These are phyloP conservation scores for Potorous gilbertii DNA, from an alignment of 2,797 vertebrate species.

Conservation along the genomic window DNA sequence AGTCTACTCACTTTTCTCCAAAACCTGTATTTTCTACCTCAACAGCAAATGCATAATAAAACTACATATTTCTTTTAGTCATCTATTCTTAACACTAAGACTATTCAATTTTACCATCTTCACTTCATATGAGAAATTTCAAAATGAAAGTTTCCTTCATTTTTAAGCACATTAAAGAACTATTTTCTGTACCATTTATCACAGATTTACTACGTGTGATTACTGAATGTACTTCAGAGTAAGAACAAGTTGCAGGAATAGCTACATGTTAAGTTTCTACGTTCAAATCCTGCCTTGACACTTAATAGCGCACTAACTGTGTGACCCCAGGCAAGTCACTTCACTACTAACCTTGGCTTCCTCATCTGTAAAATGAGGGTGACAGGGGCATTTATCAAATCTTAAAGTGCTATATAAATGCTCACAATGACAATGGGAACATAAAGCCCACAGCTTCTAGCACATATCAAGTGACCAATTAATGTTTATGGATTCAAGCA, in stretches of 20 bases:
- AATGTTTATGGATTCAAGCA: not conserved
- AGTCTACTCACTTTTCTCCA: constrained; percentile 55
- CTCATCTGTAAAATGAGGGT: not conserved
- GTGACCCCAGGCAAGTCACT: not conserved
- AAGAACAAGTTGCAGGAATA: not conserved
- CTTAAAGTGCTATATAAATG: not conserved
- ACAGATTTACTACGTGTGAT: not conserved
- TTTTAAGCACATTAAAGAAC: not conserved
- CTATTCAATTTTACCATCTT: not conserved
- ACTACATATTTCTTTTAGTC: not conserved
- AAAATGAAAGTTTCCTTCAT: not conserved
- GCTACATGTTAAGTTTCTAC: not conserved
- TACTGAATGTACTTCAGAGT: not conserved
- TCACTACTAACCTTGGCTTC: not conserved
- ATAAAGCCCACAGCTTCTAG: not conserved
- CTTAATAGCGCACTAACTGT: not conserved
- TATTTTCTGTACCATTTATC: not conserved
- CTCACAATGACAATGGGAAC: not conserved
- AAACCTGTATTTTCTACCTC: constrained; percentile 34
- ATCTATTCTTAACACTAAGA: not conserved
- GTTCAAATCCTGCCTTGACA: not conserved
- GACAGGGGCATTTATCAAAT: not conserved
- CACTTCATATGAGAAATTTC: not conserved
- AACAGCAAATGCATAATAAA: not conserved
- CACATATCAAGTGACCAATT: not conserved